A percentile compares a stretch with the other conserved stretches of the same genome.
Evolutionary conservation across 2,797 vertebrate species (phyloP).

Genomic region (Takifugu rubripes): DNA sequence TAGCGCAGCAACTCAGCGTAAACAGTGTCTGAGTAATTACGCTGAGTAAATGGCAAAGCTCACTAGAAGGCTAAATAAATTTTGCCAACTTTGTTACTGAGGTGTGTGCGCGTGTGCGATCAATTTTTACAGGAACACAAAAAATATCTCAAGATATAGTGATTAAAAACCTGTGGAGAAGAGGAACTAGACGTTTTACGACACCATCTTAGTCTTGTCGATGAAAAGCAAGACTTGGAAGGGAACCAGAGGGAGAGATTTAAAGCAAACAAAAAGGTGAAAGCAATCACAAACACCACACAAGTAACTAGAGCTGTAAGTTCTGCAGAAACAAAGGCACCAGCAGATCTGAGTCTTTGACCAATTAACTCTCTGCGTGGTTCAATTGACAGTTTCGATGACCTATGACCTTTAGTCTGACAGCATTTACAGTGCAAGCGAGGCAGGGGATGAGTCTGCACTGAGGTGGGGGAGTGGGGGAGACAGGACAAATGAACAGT

Average conservation of each 20-base stretch:
- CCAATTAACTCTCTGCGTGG: constrained; percentile 4
- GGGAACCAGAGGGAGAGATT: too few species aligned
- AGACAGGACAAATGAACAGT: constrained; percentile 87
- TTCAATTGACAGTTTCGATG: constrained; percentile 18
- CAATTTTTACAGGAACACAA: constrained; percentile 2
- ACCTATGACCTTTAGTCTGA: constrained; percentile 42
- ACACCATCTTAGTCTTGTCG: constrained; percentile 19
- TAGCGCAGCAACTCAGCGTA: too few species aligned
- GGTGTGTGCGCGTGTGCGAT: too few species aligned
- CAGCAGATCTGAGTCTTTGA: constrained; percentile 15
- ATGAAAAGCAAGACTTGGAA: too few species aligned
- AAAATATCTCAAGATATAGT: constrained; percentile 24
- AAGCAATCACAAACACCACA: constrained; percentile 25
- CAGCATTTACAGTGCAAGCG: constrained; percentile 38
- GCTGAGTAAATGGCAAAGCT: too few species aligned
- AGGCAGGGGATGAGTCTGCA: constrained; percentile 37
- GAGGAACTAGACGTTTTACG: background rate
- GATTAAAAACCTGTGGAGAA: constrained; percentile 14
- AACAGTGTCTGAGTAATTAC: too few species aligned
- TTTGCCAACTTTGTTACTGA: too few species aligned
- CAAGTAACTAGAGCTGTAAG: constrained; percentile 27
- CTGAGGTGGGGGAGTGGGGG: constrained; percentile 34
- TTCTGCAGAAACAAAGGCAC: constrained; percentile 20
- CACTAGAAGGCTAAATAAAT: too few species aligned
- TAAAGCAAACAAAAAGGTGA: too few species aligned